Conservation (phyloP, 2,797 vertebrate species). For the Crax fasciolata region DNA sequence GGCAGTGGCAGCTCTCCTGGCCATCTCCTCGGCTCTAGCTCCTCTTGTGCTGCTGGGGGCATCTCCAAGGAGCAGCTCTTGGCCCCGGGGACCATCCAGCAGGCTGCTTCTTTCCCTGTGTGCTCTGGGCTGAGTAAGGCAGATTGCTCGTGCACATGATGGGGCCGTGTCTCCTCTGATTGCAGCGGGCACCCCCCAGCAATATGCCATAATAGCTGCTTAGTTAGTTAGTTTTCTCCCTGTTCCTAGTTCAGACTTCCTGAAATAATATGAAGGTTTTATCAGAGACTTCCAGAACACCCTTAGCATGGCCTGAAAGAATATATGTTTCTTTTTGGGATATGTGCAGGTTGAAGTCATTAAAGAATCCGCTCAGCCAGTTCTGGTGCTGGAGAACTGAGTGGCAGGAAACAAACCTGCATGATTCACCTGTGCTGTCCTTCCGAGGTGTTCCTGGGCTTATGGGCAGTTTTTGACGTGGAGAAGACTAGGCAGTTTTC, state of each 20-base stretch:
- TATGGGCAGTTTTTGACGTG: neutral
- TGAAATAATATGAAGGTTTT: neutral
- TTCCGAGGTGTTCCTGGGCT: neutral
- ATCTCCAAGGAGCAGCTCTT: neutral
- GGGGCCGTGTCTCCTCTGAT: neutral
- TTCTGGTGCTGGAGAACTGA: neutral
- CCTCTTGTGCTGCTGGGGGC: neutral
- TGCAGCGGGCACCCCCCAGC: neutral
- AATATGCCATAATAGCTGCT: neutral
- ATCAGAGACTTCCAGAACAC: neutral
- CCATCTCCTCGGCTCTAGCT: accelerated
- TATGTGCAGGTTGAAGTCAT: neutral
- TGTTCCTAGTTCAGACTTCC: neutral
- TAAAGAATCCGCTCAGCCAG: neutral
- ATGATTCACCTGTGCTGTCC: neutral
- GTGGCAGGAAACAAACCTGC: neutral
- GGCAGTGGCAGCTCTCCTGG: neutral
- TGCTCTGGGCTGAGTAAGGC: neutral
- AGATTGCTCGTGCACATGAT: neutral
- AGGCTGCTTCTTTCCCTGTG: accelerated
- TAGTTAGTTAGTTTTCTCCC: accelerated
- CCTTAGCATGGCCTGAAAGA: neutral
- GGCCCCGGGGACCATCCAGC: neutral
- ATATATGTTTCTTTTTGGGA: neutral
- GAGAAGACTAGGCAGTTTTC: neutral